Base-by-base conservation (phyloP, 2,888 invertebrate genomes). In the Lithophane semibrunnea region DNA sequence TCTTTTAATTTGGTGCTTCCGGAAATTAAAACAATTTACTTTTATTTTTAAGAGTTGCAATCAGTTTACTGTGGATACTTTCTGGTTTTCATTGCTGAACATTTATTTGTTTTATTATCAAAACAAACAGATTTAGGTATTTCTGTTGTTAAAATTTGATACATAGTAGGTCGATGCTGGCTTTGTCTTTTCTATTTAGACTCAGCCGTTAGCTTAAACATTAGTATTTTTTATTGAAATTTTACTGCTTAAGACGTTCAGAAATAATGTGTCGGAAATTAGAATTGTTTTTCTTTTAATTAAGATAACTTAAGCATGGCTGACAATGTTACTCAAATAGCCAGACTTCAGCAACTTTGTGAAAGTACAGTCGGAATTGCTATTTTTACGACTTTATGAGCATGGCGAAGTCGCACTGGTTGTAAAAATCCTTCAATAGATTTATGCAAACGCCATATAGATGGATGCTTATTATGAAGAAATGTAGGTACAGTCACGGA, bases 1-100 rank as follows among this genome's bases (percentile, higher is more conserved):
- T 83, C 49, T 83, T 83, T 84, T 73, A 77, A 82, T 72, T 80
- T 70, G 49, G 64, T 73, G 72, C 64, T 69, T 75, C 37, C 21
- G 24, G 67, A 58, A 68, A 78, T 61, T 73, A 49, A 65, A 80
- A 80, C 47, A 47, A 58, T 87, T 74, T n/a, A 67, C 49, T 75
- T 56, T 86, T 82, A 66, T 84, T 84, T 71, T 75, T 65, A 80
- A 49, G 49, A 66, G 47, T 65, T 75, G 80, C 60, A 70, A 66
- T 70, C 16, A 37, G 49, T 70, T 63, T 44, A 21, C 18, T 61
- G 42, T 42, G 29, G 16, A 9, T 37, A 49, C n/a, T 56, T 47
- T n/a, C 81, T 58, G 16, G 24, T 37, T 58, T 78, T 66, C 44
- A 42, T 78, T 37, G 65, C 24, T 21, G 49, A 10, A 24, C 24